Conservation (phyloP, 1,140 invertebrate genomes). For the Stenopsyche tienmushanensis region DNA sequence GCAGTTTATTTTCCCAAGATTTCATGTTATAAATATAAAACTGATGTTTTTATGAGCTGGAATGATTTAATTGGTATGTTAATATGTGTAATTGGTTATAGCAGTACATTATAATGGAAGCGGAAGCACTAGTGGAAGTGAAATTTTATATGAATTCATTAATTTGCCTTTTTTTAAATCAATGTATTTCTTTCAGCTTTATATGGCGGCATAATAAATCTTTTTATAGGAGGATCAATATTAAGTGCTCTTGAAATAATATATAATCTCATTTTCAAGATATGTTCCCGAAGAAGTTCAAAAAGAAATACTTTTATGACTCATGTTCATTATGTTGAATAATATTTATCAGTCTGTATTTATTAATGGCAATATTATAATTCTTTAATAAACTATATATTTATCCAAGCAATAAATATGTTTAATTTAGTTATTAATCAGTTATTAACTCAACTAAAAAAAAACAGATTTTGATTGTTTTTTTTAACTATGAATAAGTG, state of each 20-base stretch:
- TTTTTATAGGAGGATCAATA: conserved; percentile 20
- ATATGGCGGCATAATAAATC: conserved; percentile 9
- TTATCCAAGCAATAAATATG: too few species aligned
- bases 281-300: too few species aligned
- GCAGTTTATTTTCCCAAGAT: background rate
- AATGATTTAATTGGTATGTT: conserved; percentile 10
- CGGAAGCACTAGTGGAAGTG: background rate
- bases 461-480: too few species aligned
- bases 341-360: background rate
- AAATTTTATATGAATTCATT: background rate
- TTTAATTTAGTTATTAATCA: too few species aligned
- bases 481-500: too few species aligned
- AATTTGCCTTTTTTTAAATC: background rate
- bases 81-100: background rate
- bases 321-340: background rate
- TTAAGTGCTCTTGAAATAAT: background rate
- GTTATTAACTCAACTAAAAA: too few species aligned
- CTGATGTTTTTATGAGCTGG: conserved; percentile 11
- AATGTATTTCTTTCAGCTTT: background rate
- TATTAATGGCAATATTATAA: background rate
- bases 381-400: too few species aligned
- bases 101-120: background rate
- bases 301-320: too few species aligned
- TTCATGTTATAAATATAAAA: background rate
- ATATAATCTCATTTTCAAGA: background rate